Evolutionary conservation across 2,888 invertebrate species (phyloP).

Genomic region (Drosophila setosimentum): DNA sequence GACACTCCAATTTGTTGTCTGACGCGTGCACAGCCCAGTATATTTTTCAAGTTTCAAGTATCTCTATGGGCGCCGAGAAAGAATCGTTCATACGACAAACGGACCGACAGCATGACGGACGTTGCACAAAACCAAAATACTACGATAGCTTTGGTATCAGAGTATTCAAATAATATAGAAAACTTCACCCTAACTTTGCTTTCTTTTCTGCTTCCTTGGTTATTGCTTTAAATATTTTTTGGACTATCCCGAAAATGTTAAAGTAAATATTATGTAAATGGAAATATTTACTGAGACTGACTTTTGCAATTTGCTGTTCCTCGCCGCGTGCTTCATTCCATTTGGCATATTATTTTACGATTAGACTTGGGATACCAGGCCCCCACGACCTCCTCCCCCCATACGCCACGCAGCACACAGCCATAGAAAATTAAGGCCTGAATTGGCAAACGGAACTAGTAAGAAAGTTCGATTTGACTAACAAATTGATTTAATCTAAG

Average conservation of each 20-base stretch:
- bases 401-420: neutral
- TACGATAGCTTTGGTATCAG: neutral
- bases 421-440: conserved; percentile 42
- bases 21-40: no score
- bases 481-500: conserved; percentile 70
- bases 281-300: conserved; percentile 40
- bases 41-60: no score
- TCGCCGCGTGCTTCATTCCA: neutral
- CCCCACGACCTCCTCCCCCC: neutral
- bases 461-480: conserved; percentile 19
- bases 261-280: conserved; percentile 42
- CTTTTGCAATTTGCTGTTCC: conserved; percentile 23
- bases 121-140: neutral
- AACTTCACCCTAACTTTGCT: conserved; percentile 14
- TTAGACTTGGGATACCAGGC: conserved; percentile 7
- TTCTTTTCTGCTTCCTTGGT: conserved; percentile 19
- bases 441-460: conserved; percentile 29
- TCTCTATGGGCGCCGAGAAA: neutral
- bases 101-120: neutral
- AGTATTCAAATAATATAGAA: conserved; percentile 3
- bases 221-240: conserved; percentile 33
- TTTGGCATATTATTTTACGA: conserved; percentile 42
- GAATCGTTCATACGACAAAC: no score
- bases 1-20: no score
- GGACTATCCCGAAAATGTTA: conserved; percentile 42